Evolutionary conservation across 2,797 vertebrate species (phyloP).

Genomic region (Synanceia verrucosa): DNA sequence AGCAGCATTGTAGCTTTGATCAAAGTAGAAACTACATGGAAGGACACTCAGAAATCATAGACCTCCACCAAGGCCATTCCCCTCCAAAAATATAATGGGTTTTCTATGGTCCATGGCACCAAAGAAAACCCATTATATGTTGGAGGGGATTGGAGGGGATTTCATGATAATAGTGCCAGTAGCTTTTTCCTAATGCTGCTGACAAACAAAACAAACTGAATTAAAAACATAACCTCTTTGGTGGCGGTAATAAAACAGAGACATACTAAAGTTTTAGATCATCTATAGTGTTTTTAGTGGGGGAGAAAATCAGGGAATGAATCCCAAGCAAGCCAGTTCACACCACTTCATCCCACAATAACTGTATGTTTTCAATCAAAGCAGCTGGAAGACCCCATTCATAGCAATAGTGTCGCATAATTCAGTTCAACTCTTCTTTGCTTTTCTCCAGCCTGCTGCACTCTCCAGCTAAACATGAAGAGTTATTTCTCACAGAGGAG

Average conservation of each 20-base stretch:
- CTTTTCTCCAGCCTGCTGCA: background rate
- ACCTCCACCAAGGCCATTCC: background rate
- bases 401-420: background rate
- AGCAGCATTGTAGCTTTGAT: background rate
- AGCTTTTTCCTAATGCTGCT: background rate
- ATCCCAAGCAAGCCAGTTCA: background rate
- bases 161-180: background rate
- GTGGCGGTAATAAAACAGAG: background rate
- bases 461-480: background rate
- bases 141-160: too few relatives aligned
- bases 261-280: background rate
- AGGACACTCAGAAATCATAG: background rate
- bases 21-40: conserved; percentile 1
- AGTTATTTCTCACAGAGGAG: background rate
- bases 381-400: background rate
- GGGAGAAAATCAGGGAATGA: conserved; percentile 7
- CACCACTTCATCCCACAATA: background rate
- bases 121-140: too few relatives aligned
- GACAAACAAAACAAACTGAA: background rate
- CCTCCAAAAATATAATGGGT: background rate
- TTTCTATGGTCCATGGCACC: background rate
- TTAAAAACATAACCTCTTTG: background rate
- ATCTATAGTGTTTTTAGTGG: background rate
- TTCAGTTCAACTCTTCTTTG: background rate
- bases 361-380: background rate